Base-by-base conservation (phyloP, 1,140 invertebrate genomes). In the Amphibalanus amphitrite region DNA sequence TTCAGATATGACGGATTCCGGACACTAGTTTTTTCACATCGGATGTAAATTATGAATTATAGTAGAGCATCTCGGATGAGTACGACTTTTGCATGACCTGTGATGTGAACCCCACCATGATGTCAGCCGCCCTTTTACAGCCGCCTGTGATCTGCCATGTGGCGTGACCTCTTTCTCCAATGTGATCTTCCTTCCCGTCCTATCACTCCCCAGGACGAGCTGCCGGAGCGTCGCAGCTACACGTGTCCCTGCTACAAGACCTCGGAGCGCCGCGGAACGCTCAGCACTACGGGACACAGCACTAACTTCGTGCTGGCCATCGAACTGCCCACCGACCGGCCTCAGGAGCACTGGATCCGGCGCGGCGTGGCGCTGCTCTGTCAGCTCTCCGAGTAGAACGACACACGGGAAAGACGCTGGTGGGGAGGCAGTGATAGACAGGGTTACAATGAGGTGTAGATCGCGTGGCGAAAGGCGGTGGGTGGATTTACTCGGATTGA, bases 221-320 rank as follows among this genome's bases (percentile, higher is more conserved):
- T 26, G 65, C 69, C 69, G 69, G 64, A 65, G 64, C 64, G 64
- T 8, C 64, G 28, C 28, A 69, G 69, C 20, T 84, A 82, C 73
- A 77, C 75, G 26, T 82, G 79, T 73, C 83, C 83, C 4, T 77
- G 84, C 10, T 84, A 84, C 78, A 83, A 83, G 76, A 84, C 82
- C 10, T 82, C 81, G 73, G 81, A 81, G 70, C 75, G 83, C 71
- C 68, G 74, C 82, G n/a, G n/a, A n/a, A n/a, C n/a, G n/a, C n/a
- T n/a, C n/a, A n/a, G n/a, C n/a, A n/a, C n/a, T n/a, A n/a, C 83
- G n/a, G 83, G 83, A 67, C 83, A 84, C 75, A 83, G 82, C 6
- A 84, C 83, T n/a, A 84, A 84, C 75, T 84, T 80, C 75, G 82
- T 84, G 25, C 76, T 84, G 69, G 78, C 77, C 67, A 81, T 84